Base-by-base conservation (phyloP, 2,113 vertebrate genomes). In the Cottus gobio region DNA sequence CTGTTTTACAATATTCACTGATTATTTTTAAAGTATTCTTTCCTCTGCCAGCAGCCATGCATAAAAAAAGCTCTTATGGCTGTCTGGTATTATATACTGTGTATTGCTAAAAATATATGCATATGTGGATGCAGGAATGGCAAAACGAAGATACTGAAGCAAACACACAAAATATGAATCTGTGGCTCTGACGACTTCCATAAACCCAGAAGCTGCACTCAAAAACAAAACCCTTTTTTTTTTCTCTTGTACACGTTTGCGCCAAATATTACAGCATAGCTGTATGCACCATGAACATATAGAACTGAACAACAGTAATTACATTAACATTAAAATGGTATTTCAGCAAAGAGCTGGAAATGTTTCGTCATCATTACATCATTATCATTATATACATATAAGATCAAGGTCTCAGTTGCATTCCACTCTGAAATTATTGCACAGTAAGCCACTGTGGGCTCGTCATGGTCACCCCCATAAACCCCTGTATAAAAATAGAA, bases 351-450 rank as follows among this genome's bases (percentile, higher is more conserved):
- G 91, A 95, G 94, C 93, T 80, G 91, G 92, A 95, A 94, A 93
- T 90, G 77, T 92, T 91, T 93, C 22, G 56, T 90, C 74, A 77
- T 80, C 76, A 85, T 80, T 46, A 93, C 79, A 77, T 80, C 77
- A 85, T 80, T 46, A 93, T 79, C 89, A 83, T 89, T 95, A 95
- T 95, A 90, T 95, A 95, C 91, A 94, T 77, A 92, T 85, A 91
- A 92, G 92, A 95, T 93, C 94, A 96, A 94, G 89, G 90, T 93
- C 83, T 90, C 91, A 88, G 78, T 84, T 92, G 91, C 93, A 95
- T 94, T 95, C 86, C 95, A 93, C 95, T 94, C 95, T 93, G 95
- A 94, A 93, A 95, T 96, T 96, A 97, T 97, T 99, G 97, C 97
- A 98, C 97, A 96, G 95, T 95, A 95, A 96, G 96, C 97, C 97